A percentile compares a stretch with the other conserved stretches of the same genome.
Conservation (phyloP, 2,888 invertebrate species). For the Rhaphigaster nebulosa region DNA sequence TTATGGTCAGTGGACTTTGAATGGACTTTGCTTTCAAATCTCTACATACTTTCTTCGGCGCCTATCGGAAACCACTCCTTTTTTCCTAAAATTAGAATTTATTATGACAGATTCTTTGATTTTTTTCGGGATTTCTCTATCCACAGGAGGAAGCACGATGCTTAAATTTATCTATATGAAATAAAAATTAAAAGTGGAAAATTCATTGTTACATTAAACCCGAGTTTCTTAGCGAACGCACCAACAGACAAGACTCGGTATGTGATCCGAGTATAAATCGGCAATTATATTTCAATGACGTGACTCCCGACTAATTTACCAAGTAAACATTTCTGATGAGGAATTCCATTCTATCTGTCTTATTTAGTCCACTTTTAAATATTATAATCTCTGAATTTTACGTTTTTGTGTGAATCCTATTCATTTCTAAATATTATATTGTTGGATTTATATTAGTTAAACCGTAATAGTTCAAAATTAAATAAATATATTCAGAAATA, state of each 20-base stretch:
- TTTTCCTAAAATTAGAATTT: too few species aligned
- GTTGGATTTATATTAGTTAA: background rate
- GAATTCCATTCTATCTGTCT: background rate
- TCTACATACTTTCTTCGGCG: too few species aligned
- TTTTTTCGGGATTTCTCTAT: background rate
- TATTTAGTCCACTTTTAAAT: background rate
- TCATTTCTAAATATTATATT: background rate
- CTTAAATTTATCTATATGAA: background rate
- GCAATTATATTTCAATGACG: background rate
- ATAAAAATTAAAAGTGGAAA: background rate
- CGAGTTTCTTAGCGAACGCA: background rate
- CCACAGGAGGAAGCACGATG: background rate
- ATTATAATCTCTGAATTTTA: background rate
- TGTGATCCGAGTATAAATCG: background rate
- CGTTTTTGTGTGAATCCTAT: background rate
- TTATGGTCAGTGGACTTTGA: too few species aligned
- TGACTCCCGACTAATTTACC: background rate
- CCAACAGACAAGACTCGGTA: background rate
- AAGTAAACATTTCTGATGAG: constrained; percentile 5
- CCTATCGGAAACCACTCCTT: too few species aligned
- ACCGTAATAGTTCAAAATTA: too few species aligned
- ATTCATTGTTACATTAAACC: background rate
- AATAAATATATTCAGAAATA: too few species aligned
- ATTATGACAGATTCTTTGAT: too few species aligned
- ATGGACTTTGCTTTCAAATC: too few species aligned